Evolutionary conservation across 1,140 invertebrate genomes (phyloP), one percentile per base, ranked within the genome.

Genomic region (Apis mellifera): DNA sequence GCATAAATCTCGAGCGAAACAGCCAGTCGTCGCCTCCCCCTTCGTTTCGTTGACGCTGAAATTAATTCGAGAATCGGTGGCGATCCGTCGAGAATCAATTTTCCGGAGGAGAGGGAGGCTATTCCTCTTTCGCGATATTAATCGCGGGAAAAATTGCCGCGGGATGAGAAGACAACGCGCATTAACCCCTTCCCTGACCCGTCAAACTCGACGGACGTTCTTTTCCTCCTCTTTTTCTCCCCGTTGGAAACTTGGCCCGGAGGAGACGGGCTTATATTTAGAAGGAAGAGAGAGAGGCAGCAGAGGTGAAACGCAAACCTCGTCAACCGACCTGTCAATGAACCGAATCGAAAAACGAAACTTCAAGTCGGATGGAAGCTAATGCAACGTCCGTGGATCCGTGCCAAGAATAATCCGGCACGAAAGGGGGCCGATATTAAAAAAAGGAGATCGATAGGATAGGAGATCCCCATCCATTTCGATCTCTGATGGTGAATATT

Each of bases 181-280:
- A 91, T 91, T 91, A 91, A 88, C 89, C 64, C 80, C n/a, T n/a
- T n/a, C n/a, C n/a, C n/a, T n/a, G 83, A 57, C 69, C 85, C 32
- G 32, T 42, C 32, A 42, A 42, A 42, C 32, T 42, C 88, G 85
- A 85, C 90, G 86, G 86, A 42, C 89, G 80, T 89, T 32, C 75
- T 62, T 32, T 21, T 32, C 13, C 15, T 7, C 21, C 9, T 60
- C 21, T 19, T 21, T 69, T 70, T 81, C 57, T 17, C 17, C 17
- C 0, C 55, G 9, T 13, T 23, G 32, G 2, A 32, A 42, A 42
- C 4, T 42, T 42, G 3, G 32, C 0, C 32, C 32, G 32, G 26
- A 26, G 26, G 26, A 42, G 32, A 42, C 5, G 32, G 32, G 32
- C 32, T 42, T 42, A 42, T 42, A 42, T 42, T 42, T 42, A 7